A percentile compares a stretch with the other conserved stretches of the same genome.
These are phyloP conservation scores for Orthosia incerta DNA, from an alignment of 2,888 invertebrate species.

Conservation along the genomic window DNA sequence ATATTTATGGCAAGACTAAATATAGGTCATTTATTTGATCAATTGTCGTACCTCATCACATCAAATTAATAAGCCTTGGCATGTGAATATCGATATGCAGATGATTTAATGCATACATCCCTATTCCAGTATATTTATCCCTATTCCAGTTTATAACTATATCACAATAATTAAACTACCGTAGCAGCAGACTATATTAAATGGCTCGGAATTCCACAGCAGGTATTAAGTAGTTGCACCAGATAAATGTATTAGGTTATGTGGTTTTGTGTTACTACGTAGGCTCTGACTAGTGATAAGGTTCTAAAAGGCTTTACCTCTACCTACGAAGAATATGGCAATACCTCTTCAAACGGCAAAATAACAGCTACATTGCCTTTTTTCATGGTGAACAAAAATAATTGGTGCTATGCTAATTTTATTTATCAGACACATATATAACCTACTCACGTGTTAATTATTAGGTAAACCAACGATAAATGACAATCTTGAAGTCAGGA, in stretches of 20 bases:
- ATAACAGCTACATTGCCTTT: too few species aligned
- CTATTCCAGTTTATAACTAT: conserved; percentile 1
- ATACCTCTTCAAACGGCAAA: too few species aligned
- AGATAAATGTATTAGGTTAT: neutral
- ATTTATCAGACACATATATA: too few species aligned
- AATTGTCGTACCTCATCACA: neutral
- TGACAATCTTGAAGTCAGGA: too few species aligned
- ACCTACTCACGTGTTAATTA: too few species aligned
- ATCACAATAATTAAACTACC: neutral
- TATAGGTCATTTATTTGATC: neutral
- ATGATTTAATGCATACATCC: neutral
- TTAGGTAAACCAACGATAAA: too few species aligned
- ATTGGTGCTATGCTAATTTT: too few species aligned
- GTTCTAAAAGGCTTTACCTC: neutral
- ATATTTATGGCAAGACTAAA: too few species aligned
- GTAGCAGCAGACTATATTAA: neutral
- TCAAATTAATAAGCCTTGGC: neutral
- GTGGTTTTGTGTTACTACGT: neutral
- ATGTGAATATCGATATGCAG: neutral
- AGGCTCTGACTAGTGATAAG: neutral
- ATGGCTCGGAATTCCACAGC: neutral
- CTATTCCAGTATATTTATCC: conserved; percentile 5
- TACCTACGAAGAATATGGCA: neutral
- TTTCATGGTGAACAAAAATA: too few species aligned
- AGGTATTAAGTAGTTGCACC: neutral